phyloP scores from a whole-genome alignment of 2,888 invertebrate genomes.

The Heliconius charithonia region DNA sequence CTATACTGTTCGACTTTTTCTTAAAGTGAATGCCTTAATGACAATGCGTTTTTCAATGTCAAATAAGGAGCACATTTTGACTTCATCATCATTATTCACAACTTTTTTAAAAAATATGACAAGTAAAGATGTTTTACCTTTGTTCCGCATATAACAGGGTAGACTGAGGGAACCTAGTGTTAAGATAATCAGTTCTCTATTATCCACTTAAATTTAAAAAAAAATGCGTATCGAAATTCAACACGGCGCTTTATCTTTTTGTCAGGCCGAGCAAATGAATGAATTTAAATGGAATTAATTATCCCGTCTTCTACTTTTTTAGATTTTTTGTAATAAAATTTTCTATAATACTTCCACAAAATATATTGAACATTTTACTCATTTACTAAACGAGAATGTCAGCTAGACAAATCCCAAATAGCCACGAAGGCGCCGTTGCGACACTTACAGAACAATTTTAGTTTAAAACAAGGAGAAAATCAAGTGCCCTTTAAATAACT shows the following conservation, averaged over 20 bases:
- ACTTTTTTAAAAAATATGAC: background rate
- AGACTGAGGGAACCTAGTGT: too few relatives aligned
- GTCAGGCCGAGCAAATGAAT: too few relatives aligned
- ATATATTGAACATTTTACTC: background rate
- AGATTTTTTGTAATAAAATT: too few relatives aligned
- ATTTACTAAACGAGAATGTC: background rate
- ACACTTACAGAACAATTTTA: background rate
- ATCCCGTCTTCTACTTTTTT: too few relatives aligned
- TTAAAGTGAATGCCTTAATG: background rate
- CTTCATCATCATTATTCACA: background rate
- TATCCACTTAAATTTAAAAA: too few relatives aligned
- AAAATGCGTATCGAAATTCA: too few relatives aligned
- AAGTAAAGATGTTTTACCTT: too few relatives aligned
- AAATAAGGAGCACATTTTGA: background rate
- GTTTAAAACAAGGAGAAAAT: conserved; percentile 37
- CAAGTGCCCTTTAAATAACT: conserved; percentile 44
- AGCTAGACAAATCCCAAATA: too few relatives aligned
- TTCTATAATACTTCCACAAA: background rate
- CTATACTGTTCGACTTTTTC: background rate
- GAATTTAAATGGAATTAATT: too few relatives aligned
- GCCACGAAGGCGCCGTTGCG: background rate
- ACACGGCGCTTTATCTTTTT: too few relatives aligned
- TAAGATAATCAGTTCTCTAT: too few relatives aligned
- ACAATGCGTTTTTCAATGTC: background rate
- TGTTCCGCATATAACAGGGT: too few relatives aligned